Evolutionary conservation across 2,888 invertebrate species (phyloP).

Genomic region (Elmis aenea): DNA sequence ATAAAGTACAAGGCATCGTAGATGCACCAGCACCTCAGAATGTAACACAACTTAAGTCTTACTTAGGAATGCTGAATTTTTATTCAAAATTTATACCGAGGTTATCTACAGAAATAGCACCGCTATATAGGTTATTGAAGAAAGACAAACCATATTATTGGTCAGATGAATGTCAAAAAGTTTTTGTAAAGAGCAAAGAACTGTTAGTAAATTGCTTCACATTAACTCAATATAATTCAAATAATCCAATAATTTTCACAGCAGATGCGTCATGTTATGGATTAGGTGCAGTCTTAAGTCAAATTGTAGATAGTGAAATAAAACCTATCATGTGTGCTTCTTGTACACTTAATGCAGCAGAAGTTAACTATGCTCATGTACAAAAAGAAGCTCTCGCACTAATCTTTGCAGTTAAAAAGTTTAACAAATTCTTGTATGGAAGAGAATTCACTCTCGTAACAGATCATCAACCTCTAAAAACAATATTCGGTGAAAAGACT

Average conservation of each 20-base stretch:
- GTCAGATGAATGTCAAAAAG: conserved; percentile 5
- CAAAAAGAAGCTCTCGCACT: not conserved
- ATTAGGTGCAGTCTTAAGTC: too few species aligned
- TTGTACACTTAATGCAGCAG: too few species aligned
- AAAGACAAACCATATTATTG: conserved; percentile 7
- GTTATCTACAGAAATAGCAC: conserved; percentile 4
- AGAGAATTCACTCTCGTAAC: conserved; percentile 4
- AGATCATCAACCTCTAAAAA: conserved; percentile 6
- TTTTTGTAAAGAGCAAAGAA: conserved; percentile 5
- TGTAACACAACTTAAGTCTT: conserved; percentile 8
- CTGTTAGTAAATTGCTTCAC: too few species aligned
- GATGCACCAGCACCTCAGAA: conserved; percentile 7
- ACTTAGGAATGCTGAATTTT: conserved; percentile 14
- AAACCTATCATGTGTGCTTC: too few species aligned
- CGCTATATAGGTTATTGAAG: conserved; percentile 10
- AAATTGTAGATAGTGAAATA: too few species aligned
- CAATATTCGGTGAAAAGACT: conserved; percentile 2
- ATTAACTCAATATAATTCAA: too few species aligned
- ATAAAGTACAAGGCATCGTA: conserved; percentile 11
- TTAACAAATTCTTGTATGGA: conserved; percentile 6
- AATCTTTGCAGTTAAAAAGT: conserved; percentile 3
- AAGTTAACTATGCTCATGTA: not conserved
- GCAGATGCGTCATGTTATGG: too few species aligned
- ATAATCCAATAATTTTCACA: too few species aligned
- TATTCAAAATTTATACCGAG: conserved; percentile 11